A percentile compares a stretch with the other conserved stretches of the same genome.
These are phyloP conservation scores for Verasper variegatus DNA, from an alignment of 2,113 vertebrate genomes.

Conservation along the genomic window DNA sequence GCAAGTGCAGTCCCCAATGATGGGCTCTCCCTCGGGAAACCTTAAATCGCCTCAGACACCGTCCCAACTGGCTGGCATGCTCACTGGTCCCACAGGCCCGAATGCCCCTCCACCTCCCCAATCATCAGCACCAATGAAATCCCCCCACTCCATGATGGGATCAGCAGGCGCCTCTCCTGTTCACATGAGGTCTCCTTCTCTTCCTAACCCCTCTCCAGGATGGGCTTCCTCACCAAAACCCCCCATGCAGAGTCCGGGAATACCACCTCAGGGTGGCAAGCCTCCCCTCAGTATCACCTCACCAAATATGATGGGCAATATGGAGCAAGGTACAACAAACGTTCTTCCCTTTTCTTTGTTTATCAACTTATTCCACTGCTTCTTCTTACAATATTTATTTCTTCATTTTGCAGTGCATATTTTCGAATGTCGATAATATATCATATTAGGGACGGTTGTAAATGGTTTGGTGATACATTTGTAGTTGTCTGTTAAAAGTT, in stretches of 20 bases:
- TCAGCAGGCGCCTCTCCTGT: slow-evolving; percentile 98
- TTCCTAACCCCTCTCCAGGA: slow-evolving; percentile 96
- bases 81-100: slow-evolving; percentile 90
- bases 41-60: slow-evolving; percentile 99
- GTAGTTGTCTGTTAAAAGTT: neutral
- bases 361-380: neutral
- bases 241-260: slow-evolving; percentile 96
- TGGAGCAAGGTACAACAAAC: slow-evolving; percentile 88
- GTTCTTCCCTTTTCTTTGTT: neutral
- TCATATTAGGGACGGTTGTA: neutral
- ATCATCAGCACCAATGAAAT: slow-evolving; percentile 94
- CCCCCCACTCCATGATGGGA: slow-evolving; percentile 94
- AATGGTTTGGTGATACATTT: neutral
- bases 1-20: slow-evolving; percentile 98
- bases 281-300: slow-evolving; percentile 94
- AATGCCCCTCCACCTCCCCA: slow-evolving; percentile 87
- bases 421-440: neutral
- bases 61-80: slow-evolving; percentile 97
- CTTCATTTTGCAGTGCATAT: neutral
- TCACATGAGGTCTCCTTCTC: slow-evolving; percentile 98
- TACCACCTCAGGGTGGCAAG: slow-evolving; percentile 91
- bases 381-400: neutral
- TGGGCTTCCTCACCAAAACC: slow-evolving; percentile 99
- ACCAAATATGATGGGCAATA: slow-evolving; percentile 93
- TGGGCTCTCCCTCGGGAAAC: slow-evolving; percentile 97